Conservation (phyloP, 2,888 invertebrate genomes). For the Caenorhabditis drosophilae region DNA sequence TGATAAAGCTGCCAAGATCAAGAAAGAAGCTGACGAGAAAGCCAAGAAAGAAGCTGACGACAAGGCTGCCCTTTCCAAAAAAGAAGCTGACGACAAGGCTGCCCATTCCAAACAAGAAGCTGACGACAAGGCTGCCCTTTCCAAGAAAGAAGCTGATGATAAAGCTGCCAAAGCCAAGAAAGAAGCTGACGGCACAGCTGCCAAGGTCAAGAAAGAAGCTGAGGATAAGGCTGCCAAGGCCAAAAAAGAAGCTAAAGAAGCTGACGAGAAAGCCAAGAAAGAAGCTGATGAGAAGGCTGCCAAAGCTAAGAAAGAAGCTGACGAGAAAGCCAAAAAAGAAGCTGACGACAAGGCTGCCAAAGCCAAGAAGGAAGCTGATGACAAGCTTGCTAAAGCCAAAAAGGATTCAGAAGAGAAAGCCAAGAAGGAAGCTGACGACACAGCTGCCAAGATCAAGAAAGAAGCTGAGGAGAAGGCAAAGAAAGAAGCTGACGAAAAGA, state of each 20-base stretch:
- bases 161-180: conserved; percentile 4
- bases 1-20: conserved; percentile 5
- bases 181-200: conserved; percentile 5
- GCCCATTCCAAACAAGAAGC: background rate
- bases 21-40: conserved; percentile 6
- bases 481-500: background rate
- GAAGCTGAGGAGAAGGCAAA: conserved; percentile 4
- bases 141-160: background rate
- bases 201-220: conserved; percentile 6
- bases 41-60: background rate
- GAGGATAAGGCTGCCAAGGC: conserved; percentile 2
- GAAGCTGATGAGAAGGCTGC: conserved; percentile 10
- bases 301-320: background rate
- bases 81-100: background rate
- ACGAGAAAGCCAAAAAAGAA: conserved; percentile 8
- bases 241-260: conserved; percentile 3
- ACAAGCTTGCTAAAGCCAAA: conserved; percentile 1
- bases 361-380: background rate
- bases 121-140: background rate
- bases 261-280: conserved; percentile 12
- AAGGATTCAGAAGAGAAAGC: background rate
- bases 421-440: conserved; percentile 4
- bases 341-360: conserved; percentile 4
- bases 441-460: conserved; percentile 4
- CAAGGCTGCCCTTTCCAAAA: background rate